These are phyloP conservation scores for Poecilia latipinna DNA, from an alignment of 2,113 vertebrate genomes.

Conservation along the genomic window DNA sequence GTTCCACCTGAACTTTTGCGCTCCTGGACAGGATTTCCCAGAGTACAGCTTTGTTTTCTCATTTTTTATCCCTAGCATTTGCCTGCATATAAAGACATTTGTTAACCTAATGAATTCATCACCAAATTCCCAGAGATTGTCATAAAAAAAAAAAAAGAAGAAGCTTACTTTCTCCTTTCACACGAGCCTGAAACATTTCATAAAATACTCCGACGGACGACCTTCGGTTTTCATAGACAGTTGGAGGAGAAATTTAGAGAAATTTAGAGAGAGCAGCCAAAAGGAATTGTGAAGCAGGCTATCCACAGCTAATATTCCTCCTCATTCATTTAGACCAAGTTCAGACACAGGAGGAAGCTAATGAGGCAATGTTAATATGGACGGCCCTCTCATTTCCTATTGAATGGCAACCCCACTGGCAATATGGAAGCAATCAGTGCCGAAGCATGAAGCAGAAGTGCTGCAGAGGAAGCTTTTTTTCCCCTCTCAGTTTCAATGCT, in stretches of 20 bases:
- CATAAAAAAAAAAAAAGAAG: neutral
- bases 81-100: too few species aligned
- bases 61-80: neutral
- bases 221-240: slow-evolving; percentile 23
- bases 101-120: neutral
- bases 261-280: slow-evolving; percentile 24
- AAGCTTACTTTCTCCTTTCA: neutral
- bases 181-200: neutral
- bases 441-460: slow-evolving; percentile 46
- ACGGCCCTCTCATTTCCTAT: slow-evolving; percentile 40
- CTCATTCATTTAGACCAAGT: slow-evolving; percentile 32
- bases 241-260: slow-evolving; percentile 18
- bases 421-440: slow-evolving; percentile 66
- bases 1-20: slow-evolving; percentile 43
- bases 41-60: neutral
- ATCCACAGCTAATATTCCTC: slow-evolving; percentile 13
- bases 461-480: slow-evolving; percentile 20
- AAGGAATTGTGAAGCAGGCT: slow-evolving; percentile 46
- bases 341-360: slow-evolving; percentile 39
- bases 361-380: slow-evolving; percentile 61
- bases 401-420: slow-evolving; percentile 39
- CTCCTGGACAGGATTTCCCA: neutral
- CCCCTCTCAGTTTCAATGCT: neutral
- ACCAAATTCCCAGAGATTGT: slow-evolving; percentile 2
- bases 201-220: slow-evolving; percentile 23